These are phyloP conservation scores for Microtus ochrogaster DNA, from an alignment of 2,113 vertebrate species.

Conservation along the genomic window DNA sequence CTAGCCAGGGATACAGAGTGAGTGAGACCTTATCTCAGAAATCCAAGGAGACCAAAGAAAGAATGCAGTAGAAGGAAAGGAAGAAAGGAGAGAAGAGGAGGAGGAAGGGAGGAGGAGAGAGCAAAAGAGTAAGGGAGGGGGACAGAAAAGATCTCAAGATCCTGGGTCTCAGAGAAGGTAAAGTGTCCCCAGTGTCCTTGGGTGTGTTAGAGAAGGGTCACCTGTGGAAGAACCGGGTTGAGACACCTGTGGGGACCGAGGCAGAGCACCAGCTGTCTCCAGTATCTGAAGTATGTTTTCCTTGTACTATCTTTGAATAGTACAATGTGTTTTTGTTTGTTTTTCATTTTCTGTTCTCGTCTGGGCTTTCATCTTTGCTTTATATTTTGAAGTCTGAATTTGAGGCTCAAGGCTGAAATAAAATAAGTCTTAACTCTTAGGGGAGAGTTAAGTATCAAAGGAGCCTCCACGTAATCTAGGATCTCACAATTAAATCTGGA, in stretches of 20 bases:
- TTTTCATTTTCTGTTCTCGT: constrained; percentile 50
- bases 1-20: neutral
- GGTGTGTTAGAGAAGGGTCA: neutral
- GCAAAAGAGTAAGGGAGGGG: no score
- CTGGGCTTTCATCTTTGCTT: constrained; percentile 61
- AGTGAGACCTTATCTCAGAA: neutral
- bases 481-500: neutral
- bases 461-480: neutral
- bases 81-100: neutral
- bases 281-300: constrained; percentile 21
- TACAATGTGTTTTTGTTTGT: constrained; percentile 39
- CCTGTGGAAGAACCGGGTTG: neutral
- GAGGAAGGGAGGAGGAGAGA: neutral
- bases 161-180: neutral
- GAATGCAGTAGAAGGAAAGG: neutral
- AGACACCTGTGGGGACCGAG: neutral
- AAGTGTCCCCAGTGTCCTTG: neutral
- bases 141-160: neutral
- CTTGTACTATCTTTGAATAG: constrained; percentile 8
- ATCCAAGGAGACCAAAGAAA: neutral
- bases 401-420: constrained; percentile 28
- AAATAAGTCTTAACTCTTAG: neutral
- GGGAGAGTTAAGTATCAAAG: constrained; percentile 6
- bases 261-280: neutral
- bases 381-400: constrained; percentile 47